Evolutionary conservation across 2,888 invertebrate species (phyloP).

Genomic region (Amiota minor): DNA sequence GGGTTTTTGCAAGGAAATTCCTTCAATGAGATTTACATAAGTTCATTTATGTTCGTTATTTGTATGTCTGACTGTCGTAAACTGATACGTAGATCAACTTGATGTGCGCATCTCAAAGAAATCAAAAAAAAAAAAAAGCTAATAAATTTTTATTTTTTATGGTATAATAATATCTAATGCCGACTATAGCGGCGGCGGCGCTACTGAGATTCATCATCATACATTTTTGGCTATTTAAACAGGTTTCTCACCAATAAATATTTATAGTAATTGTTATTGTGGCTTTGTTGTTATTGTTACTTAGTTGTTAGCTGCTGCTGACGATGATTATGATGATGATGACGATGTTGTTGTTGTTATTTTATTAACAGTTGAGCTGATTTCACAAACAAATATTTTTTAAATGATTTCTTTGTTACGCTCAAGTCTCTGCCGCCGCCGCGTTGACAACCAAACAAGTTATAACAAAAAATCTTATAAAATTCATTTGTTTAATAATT

Average conservation of each 20-base stretch:
- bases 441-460: slow-evolving; percentile 2
- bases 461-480: slow-evolving; percentile 16
- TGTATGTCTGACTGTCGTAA: no score
- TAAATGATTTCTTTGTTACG: neutral
- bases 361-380: neutral
- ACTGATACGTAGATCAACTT: no score
- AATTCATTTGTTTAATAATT: no score
- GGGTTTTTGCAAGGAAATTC: neutral
- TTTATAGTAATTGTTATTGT: neutral
- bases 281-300: neutral
- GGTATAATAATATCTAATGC: neutral
- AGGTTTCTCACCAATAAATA: neutral
- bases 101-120: neutral
- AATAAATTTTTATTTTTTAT: neutral
- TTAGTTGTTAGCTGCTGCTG: neutral
- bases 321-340: neutral
- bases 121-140: neutral
- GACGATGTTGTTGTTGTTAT: neutral
- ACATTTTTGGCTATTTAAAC: neutral
- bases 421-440: neutral
- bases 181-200: neutral
- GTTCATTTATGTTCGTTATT: neutral
- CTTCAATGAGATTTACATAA: no score
- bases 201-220: neutral
- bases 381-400: neutral